Evolutionary conservation across 1,140 invertebrate species (phyloP).

Genomic region (Saccostrea echinata): DNA sequence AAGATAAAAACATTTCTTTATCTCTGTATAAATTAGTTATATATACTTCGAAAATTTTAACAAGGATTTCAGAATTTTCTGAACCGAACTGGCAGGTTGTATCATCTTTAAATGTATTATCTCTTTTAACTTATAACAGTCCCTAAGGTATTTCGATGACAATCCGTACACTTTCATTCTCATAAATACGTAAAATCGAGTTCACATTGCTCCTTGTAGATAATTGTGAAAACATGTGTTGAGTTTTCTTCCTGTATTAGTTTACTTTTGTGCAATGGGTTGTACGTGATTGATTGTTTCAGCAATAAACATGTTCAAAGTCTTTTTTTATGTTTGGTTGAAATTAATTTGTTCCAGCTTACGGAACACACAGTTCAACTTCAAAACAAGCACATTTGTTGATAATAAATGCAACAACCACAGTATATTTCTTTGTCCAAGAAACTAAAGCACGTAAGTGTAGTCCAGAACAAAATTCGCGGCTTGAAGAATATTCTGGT

Average conservation of each 20-base stretch:
- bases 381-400: too few relatives aligned
- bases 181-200: background rate
- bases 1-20: too few relatives aligned
- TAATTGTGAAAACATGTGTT: slow-evolving; percentile 18
- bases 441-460: too few relatives aligned
- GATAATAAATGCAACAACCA: too few relatives aligned
- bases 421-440: too few relatives aligned
- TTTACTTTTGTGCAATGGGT: slow-evolving; percentile 3
- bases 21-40: too few relatives aligned
- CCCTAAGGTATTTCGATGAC: background rate
- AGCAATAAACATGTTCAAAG: background rate
- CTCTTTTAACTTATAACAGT: too few relatives aligned
- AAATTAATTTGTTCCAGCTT: background rate
- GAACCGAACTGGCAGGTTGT: background rate
- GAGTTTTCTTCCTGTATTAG: background rate
- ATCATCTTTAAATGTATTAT: background rate
- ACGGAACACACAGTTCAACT: background rate
- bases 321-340: background rate
- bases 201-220: background rate
- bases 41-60: too few relatives aligned
- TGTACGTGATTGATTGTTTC: background rate
- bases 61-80: too few relatives aligned
- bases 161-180: background rate
- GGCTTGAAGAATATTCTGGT: too few relatives aligned
- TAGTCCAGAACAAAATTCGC: too few relatives aligned